Conservation (phyloP, 2,113 vertebrate genomes). For the Cathartes aura region DNA sequence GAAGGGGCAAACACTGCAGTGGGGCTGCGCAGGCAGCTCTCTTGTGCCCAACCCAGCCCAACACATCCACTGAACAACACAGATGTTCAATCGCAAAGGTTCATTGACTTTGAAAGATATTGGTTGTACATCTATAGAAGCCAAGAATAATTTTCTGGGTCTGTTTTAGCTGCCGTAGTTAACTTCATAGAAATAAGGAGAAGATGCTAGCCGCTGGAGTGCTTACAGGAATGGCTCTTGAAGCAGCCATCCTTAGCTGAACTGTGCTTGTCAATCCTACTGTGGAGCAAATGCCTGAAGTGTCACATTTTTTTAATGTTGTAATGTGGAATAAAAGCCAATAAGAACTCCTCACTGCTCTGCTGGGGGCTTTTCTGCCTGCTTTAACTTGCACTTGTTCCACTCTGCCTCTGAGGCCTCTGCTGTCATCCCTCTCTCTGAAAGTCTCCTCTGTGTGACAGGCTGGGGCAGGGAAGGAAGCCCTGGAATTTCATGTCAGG, state of each 20-base stretch:
- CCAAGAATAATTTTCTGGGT: neutral
- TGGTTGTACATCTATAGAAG: neutral
- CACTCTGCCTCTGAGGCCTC: neutral
- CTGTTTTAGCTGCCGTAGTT: neutral
- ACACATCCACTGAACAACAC: rapidly evolving
- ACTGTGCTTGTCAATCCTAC: neutral
- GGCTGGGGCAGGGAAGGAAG: neutral
- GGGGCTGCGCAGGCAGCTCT: neutral
- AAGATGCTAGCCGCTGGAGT: neutral
- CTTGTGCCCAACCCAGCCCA: neutral
- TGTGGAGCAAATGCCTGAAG: neutral
- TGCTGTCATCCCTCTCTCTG: neutral
- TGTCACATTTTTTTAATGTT: neutral
- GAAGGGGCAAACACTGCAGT: neutral
- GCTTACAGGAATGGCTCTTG: neutral
- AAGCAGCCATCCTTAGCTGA: neutral
- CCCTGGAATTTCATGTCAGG: neutral
- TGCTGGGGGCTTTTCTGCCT: neutral
- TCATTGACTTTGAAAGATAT: neutral
- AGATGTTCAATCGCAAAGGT: rapidly evolving
- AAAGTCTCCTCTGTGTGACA: neutral
- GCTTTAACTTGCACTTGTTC: neutral
- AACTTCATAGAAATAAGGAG: neutral
- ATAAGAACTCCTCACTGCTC: neutral
- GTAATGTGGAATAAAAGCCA: neutral